A percentile compares a stretch with the other conserved stretches of the same genome.
Conservation (phyloP, 1,140 invertebrate genomes). For the Aethina tumida region DNA sequence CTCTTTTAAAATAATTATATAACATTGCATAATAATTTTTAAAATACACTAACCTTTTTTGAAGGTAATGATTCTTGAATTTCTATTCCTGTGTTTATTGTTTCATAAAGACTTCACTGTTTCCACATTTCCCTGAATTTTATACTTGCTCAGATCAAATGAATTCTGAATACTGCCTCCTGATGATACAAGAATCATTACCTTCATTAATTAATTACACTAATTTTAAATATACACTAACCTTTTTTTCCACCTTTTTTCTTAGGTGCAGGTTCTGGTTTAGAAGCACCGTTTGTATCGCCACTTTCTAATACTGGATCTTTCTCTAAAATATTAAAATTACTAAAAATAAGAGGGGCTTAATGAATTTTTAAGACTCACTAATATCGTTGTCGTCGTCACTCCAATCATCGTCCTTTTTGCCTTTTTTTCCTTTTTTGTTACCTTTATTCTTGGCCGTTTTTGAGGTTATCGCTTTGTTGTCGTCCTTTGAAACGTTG, state of each 20-base stretch:
- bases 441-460: constrained; percentile 34
- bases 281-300: constrained; percentile 31
- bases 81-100: neutral
- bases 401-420: constrained; percentile 40
- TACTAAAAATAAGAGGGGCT: constrained; percentile 6
- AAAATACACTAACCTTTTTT: no score
- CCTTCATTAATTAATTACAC: no score
- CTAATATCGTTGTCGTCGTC: constrained; percentile 39
- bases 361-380: constrained; percentile 43
- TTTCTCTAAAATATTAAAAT: constrained; percentile 8
- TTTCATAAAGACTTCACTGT: neutral
- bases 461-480: constrained; percentile 42
- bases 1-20: no score
- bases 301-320: constrained; percentile 32
- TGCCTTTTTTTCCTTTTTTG: constrained; percentile 39
- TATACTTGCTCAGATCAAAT: neutral
- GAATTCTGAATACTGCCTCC: neutral
- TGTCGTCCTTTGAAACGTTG: constrained; percentile 25
- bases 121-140: neutral
- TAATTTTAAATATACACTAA: no score
- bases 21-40: no score
- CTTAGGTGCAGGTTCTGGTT: constrained; percentile 26
- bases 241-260: constrained; percentile 39
- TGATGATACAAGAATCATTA: constrained; percentile 8
- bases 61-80: neutral